Base-by-base conservation (phyloP, 64 coral and sea anemone species). In the Montipora efflorescens region DNA sequence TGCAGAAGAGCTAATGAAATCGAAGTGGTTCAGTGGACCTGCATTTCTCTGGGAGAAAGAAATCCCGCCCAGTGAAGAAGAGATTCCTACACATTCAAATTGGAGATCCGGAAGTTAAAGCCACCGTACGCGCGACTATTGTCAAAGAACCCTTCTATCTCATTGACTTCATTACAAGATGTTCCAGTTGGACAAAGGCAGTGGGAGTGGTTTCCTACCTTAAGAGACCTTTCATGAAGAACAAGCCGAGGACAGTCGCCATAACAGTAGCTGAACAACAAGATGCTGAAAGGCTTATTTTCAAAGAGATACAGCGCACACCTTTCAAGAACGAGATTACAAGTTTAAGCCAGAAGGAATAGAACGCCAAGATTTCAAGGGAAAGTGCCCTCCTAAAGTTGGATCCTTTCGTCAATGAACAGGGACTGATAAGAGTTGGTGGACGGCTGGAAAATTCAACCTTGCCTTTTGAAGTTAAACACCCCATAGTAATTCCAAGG, bases 1-100 rank as follows among this genome's bases (percentile, higher is more conserved):
- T 21, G 89, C 78, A 53, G 62, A 68, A 43, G 78, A 91, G 49
- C n/a, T 91, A 74, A 55, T 91, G 25, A 62, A 91, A 49, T 90
- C 61, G 48, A 79, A 79, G 1, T 80, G 88, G 77, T 62, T 90
- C 28, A 69, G 71, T 23, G 78, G 79, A 61, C 66, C 79, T 58
- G 7, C 16, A 57, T 83, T 91, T 57, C 67, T 91, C 3, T 91
- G 79, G 89, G 79, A 82, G 19, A 51, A 22, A 23, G 68, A 82
- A 23, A 55, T 74, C 64, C n/a, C 8, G 22, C 59, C 79, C 19
- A 11, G 21, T 21, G 20, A 28, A 5, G 15, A 67, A 51, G n/a
- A 82, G 8, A 79, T 50, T 53, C 77, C n/a, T 79, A 22, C 18
- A 25, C 16, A 79, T 79, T 53, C 47, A 79, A 55, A 79, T 57